Evolutionary conservation across 2,113 vertebrate genomes (phyloP).

Genomic region (Psophia crepitans): DNA sequence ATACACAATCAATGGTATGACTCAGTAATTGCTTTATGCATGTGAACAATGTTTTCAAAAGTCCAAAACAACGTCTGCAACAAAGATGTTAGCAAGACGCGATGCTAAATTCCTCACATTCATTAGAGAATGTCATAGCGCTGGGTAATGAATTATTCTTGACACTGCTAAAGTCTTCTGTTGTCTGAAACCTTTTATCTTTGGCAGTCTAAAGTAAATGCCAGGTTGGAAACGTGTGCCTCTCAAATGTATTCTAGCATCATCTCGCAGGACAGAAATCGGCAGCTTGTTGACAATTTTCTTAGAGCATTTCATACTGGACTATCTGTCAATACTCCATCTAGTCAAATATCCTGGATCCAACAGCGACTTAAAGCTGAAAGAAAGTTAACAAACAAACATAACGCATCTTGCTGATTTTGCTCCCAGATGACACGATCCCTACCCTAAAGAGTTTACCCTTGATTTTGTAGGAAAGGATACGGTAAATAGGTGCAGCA

Average conservation of each 20-base stretch:
- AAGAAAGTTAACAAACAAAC: conserved; percentile 26
- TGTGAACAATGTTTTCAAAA: conserved; percentile 27
- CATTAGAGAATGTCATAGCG: conserved; percentile 44
- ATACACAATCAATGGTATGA: conserved; percentile 22
- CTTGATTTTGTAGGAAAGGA: not conserved
- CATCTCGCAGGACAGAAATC: conserved; percentile 30
- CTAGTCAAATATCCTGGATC: conserved; percentile 26
- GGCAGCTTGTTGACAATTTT: conserved; percentile 60
- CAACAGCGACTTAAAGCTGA: not conserved
- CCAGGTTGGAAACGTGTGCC: conserved; percentile 14
- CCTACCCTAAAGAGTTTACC: not conserved
- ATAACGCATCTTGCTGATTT: not conserved
- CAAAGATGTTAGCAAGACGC: not conserved
- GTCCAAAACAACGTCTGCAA: conserved; percentile 30
- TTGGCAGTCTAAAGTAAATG: conserved; percentile 53
- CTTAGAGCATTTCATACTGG: conserved; percentile 44
- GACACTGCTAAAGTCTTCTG: conserved; percentile 23
- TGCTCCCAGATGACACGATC: not conserved
- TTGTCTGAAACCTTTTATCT: conserved; percentile 59
- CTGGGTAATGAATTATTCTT: conserved; percentile 34
- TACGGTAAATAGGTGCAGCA: not conserved
- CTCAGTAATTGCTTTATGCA: conserved; percentile 37
- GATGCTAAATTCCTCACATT: not conserved
- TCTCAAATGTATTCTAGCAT: conserved; percentile 28
- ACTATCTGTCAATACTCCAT: conserved; percentile 38